Evolutionary conservation across 2,113 vertebrate genomes (phyloP).

Genomic region (Potamarius usumacintae): DNA sequence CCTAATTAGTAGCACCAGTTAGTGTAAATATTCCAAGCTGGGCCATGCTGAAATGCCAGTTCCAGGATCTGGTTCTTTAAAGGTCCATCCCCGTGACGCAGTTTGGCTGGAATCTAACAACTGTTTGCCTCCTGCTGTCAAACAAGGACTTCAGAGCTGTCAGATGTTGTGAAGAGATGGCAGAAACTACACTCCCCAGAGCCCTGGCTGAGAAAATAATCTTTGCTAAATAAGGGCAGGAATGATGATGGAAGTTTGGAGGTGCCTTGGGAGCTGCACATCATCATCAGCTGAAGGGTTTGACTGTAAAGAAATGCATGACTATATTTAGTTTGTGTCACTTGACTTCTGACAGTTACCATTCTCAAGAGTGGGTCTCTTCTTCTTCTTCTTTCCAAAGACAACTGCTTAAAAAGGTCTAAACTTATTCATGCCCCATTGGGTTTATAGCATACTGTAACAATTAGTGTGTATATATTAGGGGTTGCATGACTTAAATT

Average conservation of each 20-base stretch:
- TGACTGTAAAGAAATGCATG: conserved; percentile 54
- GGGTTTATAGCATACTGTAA: background rate
- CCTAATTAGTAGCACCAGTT: conserved; percentile 31
- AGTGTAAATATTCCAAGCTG: conserved; percentile 24
- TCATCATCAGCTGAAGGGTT: conserved; percentile 55
- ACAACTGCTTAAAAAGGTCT: background rate
- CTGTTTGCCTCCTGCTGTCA: conserved; percentile 71
- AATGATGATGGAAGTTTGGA: conserved; percentile 49
- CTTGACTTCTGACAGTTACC: background rate
- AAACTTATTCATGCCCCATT: background rate
- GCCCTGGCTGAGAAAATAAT: conserved; percentile 54
- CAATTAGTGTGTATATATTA: background rate
- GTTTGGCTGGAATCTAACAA: conserved; percentile 61
- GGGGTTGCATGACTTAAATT: background rate
- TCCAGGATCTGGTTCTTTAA: conserved; percentile 56
- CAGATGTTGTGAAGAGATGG: conserved; percentile 62
- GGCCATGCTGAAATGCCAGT: conserved; percentile 8
- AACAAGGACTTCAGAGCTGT: conserved; percentile 69
- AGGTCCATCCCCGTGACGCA: conserved; percentile 58
- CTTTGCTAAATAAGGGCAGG: conserved; percentile 72
- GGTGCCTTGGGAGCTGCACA: conserved; percentile 57
- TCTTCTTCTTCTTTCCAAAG: background rate
- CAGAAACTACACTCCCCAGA: conserved; percentile 69
- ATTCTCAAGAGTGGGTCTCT: conserved; percentile 7
- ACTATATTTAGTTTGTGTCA: conserved; percentile 55